Conservation (phyloP, 2,888 invertebrate species). For the Eupeodes luniger region DNA sequence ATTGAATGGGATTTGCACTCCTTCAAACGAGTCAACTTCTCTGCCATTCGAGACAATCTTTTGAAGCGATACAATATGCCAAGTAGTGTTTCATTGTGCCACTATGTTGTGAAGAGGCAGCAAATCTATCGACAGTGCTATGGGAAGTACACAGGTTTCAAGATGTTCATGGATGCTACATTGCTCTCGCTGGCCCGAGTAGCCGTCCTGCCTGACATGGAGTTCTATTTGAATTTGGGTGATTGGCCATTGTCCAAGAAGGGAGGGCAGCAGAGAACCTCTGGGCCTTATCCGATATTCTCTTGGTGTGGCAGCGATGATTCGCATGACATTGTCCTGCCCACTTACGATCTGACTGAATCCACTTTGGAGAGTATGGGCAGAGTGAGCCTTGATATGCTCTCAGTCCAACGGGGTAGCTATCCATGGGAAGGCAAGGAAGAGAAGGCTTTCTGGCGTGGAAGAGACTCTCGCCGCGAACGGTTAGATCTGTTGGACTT, state of each 20-base stretch:
- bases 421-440: conserved; percentile 90
- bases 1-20: conserved; percentile 89
- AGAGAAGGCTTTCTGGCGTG: conserved; percentile 94
- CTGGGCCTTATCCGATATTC: conserved; percentile 91
- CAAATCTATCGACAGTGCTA: conserved; percentile 94
- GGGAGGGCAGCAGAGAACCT: conserved; percentile 82
- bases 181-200: conserved; percentile 92
- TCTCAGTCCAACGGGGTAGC: conserved; percentile 93
- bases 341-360: conserved; percentile 97
- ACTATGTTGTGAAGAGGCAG: conserved; percentile 94
- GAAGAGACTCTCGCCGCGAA: conserved; percentile 94
- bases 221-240: conserved; percentile 96
- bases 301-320: conserved; percentile 98
- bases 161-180: conserved; percentile 96
- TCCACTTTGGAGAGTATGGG: conserved; percentile 97
- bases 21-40: conserved; percentile 90
- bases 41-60: conserved; percentile 87
- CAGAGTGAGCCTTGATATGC: conserved; percentile 94
- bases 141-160: conserved; percentile 97
- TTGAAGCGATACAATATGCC: conserved; percentile 90
- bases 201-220: conserved; percentile 92
- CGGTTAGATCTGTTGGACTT: conserved; percentile 93
- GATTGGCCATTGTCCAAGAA: conserved; percentile 95
- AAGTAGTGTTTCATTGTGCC: conserved; percentile 93
- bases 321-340: conserved; percentile 94